Evolutionary conservation across 53 echinoderm and acorn worm species (phyloP).

Genomic region (Echinarachnius parma): DNA sequence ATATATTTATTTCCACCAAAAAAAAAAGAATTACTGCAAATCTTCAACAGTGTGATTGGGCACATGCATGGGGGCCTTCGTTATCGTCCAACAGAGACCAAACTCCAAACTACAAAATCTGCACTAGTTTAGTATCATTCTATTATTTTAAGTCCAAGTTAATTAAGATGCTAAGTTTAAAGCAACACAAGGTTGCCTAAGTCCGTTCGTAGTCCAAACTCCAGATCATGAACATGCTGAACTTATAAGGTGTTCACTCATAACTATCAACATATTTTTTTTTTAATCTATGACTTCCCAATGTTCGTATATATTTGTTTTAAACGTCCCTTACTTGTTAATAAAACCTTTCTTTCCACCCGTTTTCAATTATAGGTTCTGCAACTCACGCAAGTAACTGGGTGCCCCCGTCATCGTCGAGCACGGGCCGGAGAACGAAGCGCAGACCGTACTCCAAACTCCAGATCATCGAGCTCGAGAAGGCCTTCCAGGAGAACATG

Average conservation of each 20-base stretch:
- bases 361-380: conserved; percentile 40
- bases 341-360: neutral
- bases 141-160: too few relatives aligned
- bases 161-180: too few relatives aligned
- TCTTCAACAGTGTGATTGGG: too few relatives aligned
- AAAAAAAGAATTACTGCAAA: too few relatives aligned
- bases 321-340: neutral
- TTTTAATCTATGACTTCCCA: neutral
- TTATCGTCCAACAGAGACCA: too few relatives aligned
- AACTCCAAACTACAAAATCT: too few relatives aligned
- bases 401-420: conserved; percentile 66
- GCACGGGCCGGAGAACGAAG: conserved; percentile 60
- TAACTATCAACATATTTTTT: neutral
- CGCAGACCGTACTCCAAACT: conserved; percentile 87
- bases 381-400: conserved; percentile 54
- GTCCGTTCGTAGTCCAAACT: too few relatives aligned
- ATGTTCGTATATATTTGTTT: neutral
- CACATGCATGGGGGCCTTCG: too few relatives aligned
- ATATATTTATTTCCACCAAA: too few relatives aligned
- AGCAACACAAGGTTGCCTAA: too few relatives aligned
- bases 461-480: conserved; percentile 89
- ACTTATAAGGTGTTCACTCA: neutral
- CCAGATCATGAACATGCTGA: too few relatives aligned
- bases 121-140: too few relatives aligned
- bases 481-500: conserved; percentile 93